These are phyloP conservation scores for Diadophis punctatus DNA, from an alignment of 2,113 vertebrate species.

Conservation along the genomic window DNA sequence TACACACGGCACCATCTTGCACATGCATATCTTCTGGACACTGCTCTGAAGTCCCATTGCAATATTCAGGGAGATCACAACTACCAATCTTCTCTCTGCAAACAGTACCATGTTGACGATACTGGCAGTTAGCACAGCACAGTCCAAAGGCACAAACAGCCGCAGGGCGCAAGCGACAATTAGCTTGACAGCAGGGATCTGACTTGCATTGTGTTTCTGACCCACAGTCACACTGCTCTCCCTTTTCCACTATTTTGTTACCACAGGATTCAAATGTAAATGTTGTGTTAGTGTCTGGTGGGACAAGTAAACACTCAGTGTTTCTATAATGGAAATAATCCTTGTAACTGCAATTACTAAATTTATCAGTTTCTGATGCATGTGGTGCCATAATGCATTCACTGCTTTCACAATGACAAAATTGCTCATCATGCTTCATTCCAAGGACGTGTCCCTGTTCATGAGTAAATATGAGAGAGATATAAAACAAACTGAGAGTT, in stretches of 20 bases:
- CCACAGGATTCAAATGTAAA: background rate
- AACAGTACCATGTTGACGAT: no score
- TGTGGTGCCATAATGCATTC: background rate
- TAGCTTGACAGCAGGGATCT: no score
- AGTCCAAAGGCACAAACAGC: no score
- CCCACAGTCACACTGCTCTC: slow-evolving; percentile 33
- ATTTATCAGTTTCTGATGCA: rapidly evolving
- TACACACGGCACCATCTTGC: no score
- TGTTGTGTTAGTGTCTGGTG: background rate
- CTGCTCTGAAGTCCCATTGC: no score
- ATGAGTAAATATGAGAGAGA: slow-evolving; percentile 3
- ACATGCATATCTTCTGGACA: no score
- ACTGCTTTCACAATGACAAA: background rate
- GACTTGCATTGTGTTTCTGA: no score
- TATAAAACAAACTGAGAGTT: background rate
- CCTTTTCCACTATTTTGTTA: slow-evolving; percentile 27
- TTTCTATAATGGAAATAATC: slow-evolving; percentile 55
- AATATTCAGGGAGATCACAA: no score
- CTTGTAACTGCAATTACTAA: slow-evolving; percentile 38
- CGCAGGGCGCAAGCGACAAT: no score
- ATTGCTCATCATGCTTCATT: rapidly evolving
- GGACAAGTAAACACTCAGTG: slow-evolving; percentile 8
- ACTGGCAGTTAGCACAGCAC: no score
- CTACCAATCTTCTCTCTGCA: no score
- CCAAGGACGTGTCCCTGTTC: slow-evolving; percentile 28